phyloP scores from a whole-genome alignment of 2,888 invertebrate species.

The Metalampra italica region DNA sequence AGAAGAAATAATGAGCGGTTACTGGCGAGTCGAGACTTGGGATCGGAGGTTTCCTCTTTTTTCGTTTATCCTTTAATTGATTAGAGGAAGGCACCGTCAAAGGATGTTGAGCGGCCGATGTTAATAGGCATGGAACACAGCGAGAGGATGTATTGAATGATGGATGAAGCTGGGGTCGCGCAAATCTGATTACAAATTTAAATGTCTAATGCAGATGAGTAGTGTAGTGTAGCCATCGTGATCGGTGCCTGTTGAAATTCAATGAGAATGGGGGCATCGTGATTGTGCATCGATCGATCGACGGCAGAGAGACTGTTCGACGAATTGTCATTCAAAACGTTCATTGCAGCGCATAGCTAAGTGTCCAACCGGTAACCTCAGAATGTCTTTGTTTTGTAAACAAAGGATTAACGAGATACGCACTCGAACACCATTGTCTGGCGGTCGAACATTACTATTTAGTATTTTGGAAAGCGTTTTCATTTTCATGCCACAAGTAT shows the following conservation, averaged over 20 bases:
- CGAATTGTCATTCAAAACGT: conserved; percentile 43
- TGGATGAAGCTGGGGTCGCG: conserved; percentile 57
- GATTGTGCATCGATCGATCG: conserved; percentile 36
- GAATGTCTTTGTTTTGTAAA: conserved; percentile 13
- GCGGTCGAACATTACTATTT: no score
- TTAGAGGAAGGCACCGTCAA: conserved; percentile 55
- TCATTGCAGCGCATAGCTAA: conserved; percentile 9
- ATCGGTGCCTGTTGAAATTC: conserved; percentile 45
- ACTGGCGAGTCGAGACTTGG: conserved; percentile 65
- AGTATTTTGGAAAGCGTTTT: no score
- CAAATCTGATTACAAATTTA: conserved; percentile 67
- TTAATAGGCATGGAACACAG: conserved; percentile 23
- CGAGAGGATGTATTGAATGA: conserved; percentile 53
- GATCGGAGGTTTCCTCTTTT: conserved; percentile 59
- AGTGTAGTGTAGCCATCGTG: conserved; percentile 16
- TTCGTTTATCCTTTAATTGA: conserved; percentile 67
- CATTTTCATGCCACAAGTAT: no score
- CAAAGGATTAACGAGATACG: not conserved
- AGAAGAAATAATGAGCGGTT: conserved; percentile 78
- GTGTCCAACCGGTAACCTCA: not conserved
- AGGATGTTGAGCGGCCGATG: conserved; percentile 27
- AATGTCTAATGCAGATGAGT: conserved; percentile 65
- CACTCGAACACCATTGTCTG: not conserved
- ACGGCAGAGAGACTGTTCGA: conserved; percentile 25
- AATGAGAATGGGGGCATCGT: conserved; percentile 51